Base-by-base conservation (phyloP, 2,888 invertebrate species). In the Drosophila nr. perissopoda region DNA sequence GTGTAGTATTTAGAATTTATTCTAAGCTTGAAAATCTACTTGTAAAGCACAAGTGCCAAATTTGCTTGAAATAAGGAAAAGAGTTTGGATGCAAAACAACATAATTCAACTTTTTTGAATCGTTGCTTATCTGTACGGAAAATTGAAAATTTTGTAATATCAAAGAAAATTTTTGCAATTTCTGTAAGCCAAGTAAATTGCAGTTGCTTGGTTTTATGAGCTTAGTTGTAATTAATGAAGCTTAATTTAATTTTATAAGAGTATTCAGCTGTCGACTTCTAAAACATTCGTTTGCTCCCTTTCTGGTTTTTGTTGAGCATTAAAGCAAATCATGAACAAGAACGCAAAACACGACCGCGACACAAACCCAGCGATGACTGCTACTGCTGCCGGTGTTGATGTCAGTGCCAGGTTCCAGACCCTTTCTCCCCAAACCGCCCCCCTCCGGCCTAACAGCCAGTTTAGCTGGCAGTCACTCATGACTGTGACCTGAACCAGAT, bases 401-500 rank as follows among this genome's bases (percentile, higher is more conserved):
- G 83, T 74, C 79, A 81, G 73, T 79, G 66, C 63, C 80, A 79
- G 73, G 56, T 67, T 38, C 68, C 60, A 46, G 38, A 29, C 36
- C 62, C 11, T 48, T 5, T 7, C 4, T 21, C 38, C 49, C 21
- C 6, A 10, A 1, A 2, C 48, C 21, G n/a, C n/a, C 34, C 33
- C 18, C 36, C 40, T 27, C 1, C 34, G 31, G 38, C 13, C 56
- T 2, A 16, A 16, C 16, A 56, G 56, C 54, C 70, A 61, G 70
- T 52, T 74, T 70, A 68, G 72, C 74, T 74, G 79, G 77, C 79
- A 85, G 84, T 88, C 82, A 83, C 74, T 84, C 88, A 88, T 88
- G 84, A 83, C 79, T 76, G 86, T 86, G 85, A 88, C 85, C 88
- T 85, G 88, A 82, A 88, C 82, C 86, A 85, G 85, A 85, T 85